These are phyloP conservation scores for Trachelus troglodyta DNA, from an alignment of 2,888 invertebrate genomes.

Conservation along the genomic window DNA sequence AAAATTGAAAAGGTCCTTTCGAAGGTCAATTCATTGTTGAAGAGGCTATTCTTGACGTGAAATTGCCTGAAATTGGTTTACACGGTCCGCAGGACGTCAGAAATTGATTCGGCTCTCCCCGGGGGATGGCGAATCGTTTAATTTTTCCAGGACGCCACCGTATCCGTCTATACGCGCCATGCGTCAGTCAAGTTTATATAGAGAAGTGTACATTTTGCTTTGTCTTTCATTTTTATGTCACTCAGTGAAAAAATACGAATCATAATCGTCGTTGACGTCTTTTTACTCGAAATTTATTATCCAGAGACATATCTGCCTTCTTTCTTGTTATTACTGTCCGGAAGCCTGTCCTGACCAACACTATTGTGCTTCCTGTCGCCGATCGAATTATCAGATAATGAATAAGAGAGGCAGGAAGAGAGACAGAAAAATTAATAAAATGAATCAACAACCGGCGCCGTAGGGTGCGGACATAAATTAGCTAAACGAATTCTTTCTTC, in stretches of 20 bases:
- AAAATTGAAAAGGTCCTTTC: constrained; percentile 62
- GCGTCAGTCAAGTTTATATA: not conserved
- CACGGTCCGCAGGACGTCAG: constrained; percentile 54
- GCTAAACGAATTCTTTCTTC: constrained; percentile 51
- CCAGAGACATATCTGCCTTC: not conserved
- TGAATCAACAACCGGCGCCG: constrained; percentile 58
- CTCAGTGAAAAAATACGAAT: not conserved
- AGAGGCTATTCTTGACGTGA: constrained; percentile 66
- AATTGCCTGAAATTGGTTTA: constrained; percentile 67
- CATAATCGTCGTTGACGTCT: not conserved
- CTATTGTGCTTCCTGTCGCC: constrained; percentile 14
- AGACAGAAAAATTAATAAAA: constrained; percentile 60
- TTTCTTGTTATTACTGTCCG: not conserved
- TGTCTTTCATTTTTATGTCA: not conserved
- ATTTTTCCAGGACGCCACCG: constrained; percentile 34
- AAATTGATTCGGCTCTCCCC: constrained; percentile 60
- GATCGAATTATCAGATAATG: constrained; percentile 59
- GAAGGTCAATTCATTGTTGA: constrained; percentile 62
- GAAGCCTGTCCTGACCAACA: not conserved
- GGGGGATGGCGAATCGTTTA: constrained; percentile 47
- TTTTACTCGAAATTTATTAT: not conserved
- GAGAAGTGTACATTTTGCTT: not conserved
- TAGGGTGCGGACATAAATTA: constrained; percentile 51
- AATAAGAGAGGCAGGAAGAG: constrained; percentile 10
- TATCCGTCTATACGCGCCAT: constrained; percentile 10